These are phyloP conservation scores for Tiliqua scincoides DNA, from an alignment of 2,113 vertebrate genomes.

Conservation along the genomic window DNA sequence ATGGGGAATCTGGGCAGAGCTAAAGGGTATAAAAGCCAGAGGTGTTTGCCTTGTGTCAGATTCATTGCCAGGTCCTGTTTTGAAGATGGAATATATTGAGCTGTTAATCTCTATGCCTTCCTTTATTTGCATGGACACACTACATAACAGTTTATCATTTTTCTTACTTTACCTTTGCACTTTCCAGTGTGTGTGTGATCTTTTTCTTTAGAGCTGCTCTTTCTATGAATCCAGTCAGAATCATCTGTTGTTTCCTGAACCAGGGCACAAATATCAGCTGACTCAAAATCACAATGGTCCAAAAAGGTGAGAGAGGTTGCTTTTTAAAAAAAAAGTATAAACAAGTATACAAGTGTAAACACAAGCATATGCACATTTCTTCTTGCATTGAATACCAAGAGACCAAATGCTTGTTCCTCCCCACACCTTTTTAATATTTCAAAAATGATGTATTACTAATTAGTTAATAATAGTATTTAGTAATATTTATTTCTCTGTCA, in stretches of 20 bases:
- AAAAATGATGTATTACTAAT: no score
- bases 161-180: constrained; percentile 80
- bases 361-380: no score
- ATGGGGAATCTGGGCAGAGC: no score
- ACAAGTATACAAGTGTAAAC: neutral
- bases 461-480: neutral
- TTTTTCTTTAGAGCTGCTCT: constrained; percentile 51
- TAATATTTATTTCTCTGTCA: neutral
- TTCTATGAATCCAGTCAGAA: constrained; percentile 80
- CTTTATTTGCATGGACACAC: no score
- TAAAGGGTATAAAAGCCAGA: no score
- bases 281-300: constrained; percentile 91
- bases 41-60: no score
- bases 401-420: neutral
- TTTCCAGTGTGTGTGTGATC: constrained; percentile 84
- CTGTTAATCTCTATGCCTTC: no score
- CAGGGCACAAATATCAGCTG: constrained; percentile 89
- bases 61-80: no score
- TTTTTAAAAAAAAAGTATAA: constrained; percentile 49
- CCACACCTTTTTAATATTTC: no score
- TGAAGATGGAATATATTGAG: no score
- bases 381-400: neutral
- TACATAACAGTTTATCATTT: no score
- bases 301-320: constrained; percentile 84
- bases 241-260: constrained; percentile 82